A percentile compares a stretch with the other conserved stretches of the same genome.
Conservation (phyloP, 2,113 vertebrate genomes). For the Hippocampus abdominalis region DNA sequence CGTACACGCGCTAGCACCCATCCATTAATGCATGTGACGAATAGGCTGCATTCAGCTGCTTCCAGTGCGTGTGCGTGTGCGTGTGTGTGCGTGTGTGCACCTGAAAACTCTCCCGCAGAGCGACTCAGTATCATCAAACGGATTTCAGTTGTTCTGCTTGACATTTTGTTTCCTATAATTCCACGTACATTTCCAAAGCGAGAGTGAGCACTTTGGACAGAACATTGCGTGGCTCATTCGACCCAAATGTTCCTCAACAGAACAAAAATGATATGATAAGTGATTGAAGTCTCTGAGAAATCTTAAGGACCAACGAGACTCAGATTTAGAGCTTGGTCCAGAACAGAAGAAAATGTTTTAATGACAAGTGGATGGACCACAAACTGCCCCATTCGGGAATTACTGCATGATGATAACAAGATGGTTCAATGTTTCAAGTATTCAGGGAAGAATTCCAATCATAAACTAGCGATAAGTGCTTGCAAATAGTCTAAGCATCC, state of each 20-base stretch:
- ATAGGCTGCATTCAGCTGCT: constrained; percentile 25
- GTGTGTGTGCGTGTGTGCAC: constrained; percentile 2
- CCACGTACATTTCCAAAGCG: not conserved
- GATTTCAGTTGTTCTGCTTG: not conserved
- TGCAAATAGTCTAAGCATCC: no score
- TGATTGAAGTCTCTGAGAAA: not conserved
- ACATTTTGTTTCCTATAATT: not conserved
- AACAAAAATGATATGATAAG: not conserved
- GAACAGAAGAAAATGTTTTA: constrained; percentile 13
- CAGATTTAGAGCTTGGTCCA: not conserved
- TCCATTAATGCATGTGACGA: constrained; percentile 27
- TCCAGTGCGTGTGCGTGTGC: not conserved
- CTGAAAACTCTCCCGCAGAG: constrained; percentile 7
- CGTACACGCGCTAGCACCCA: constrained; percentile 32
- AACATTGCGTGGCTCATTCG: constrained; percentile 9
- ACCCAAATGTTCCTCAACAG: not conserved
- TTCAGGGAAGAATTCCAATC: not conserved
- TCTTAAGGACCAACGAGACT: not conserved
- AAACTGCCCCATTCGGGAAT: constrained; percentile 33
- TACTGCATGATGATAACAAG: constrained; percentile 24
- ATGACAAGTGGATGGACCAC: constrained; percentile 10
- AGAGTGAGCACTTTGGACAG: constrained; percentile 14
- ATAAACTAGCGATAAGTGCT: not conserved
- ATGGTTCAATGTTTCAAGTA: constrained; percentile 5
- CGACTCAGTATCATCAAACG: constrained; percentile 5